Evolutionary conservation across 2,888 invertebrate species (phyloP), one percentile per base, ranked within the genome.

Genomic region (Prosapia bicincta): DNA sequence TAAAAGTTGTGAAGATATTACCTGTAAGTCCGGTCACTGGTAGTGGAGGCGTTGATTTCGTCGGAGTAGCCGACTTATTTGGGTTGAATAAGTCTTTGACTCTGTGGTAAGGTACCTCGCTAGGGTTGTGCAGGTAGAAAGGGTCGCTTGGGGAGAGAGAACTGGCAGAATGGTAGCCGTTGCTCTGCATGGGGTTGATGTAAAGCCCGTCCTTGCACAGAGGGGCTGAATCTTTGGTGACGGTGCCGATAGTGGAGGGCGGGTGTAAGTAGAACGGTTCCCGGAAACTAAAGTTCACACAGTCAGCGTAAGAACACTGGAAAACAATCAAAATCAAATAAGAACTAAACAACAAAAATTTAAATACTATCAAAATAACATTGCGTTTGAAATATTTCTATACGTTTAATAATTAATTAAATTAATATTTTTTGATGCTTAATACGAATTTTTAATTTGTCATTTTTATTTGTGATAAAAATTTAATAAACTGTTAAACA

Each of bases 61-160:
- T 43, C n/a, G 69, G 65, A 24, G 70, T 74, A 26, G 68, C 71
- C 32, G 24, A 32, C 72, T 78, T 74, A 76, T 65, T 72, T 9
- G 75, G 73, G 83, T 92, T 91, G 85, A 96, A 96, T 78, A 96
- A 87, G 83, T 94, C 94, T 72, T 94, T 89, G 70, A 96, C 94
- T 72, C 95, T 89, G 84, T 95, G 94, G 85, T 95, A 95, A 13
- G 66, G 94, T 87, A 80, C 93, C 93, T 78, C 79, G 76, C 93
- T 92, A 0, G 92, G 92, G 82, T 92, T 92, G 86, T 96, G 96
- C 72, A 96, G 88, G 84, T 94, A 96, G 87, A 96, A 96, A 6
- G 93, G 90, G 82, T 91, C 91, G n/a, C 88, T 88, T 72, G 86
- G 82, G 89, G 88, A 67, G 90, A 69, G 87, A 89, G 86, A 85